These are phyloP conservation scores for Sorex maritimensis DNA, from an alignment of 2,797 vertebrate genomes.

Conservation along the genomic window DNA sequence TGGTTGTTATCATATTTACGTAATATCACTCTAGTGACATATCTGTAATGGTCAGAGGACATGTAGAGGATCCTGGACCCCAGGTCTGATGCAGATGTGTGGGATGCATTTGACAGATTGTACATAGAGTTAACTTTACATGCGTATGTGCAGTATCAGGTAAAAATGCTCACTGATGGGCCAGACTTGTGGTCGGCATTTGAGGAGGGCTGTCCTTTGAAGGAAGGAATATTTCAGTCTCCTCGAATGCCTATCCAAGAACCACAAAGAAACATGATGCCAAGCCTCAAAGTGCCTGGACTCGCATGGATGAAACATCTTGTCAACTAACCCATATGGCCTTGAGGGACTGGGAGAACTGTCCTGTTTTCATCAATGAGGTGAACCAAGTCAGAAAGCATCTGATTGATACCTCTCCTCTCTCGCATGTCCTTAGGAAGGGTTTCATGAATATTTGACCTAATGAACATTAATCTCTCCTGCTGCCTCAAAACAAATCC, in stretches of 20 bases:
- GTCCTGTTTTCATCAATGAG: slow-evolving; percentile 51
- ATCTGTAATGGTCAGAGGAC: not conserved
- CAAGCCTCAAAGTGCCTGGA: not conserved
- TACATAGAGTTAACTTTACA: not conserved
- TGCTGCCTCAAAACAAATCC: slow-evolving; percentile 47
- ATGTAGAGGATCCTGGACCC: not conserved
- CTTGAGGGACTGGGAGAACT: not conserved
- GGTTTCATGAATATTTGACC: slow-evolving; percentile 17
- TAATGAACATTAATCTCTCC: slow-evolving; percentile 9
- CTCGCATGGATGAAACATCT: slow-evolving; percentile 16
- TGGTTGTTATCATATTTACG: slow-evolving; percentile 34
- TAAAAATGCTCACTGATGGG: not conserved
- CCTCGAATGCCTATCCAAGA: not conserved
- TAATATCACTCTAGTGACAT: slow-evolving; percentile 39
- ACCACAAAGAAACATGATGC: slow-evolving; percentile 14
- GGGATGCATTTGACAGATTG: slow-evolving; percentile 10
- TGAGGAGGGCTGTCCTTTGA: not conserved
- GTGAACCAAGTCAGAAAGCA: slow-evolving; percentile 19
- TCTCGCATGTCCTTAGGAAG: slow-evolving; percentile 14
- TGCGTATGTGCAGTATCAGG: not conserved
- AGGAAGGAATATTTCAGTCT: slow-evolving; percentile 42
- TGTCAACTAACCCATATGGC: not conserved
- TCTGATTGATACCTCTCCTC: not conserved
- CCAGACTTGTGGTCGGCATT: not conserved
- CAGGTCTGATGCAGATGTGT: not conserved